Evolutionary conservation across 2,888 invertebrate species (phyloP), one percentile per base, ranked within the genome.

Genomic region (Campoplex capitator): DNA sequence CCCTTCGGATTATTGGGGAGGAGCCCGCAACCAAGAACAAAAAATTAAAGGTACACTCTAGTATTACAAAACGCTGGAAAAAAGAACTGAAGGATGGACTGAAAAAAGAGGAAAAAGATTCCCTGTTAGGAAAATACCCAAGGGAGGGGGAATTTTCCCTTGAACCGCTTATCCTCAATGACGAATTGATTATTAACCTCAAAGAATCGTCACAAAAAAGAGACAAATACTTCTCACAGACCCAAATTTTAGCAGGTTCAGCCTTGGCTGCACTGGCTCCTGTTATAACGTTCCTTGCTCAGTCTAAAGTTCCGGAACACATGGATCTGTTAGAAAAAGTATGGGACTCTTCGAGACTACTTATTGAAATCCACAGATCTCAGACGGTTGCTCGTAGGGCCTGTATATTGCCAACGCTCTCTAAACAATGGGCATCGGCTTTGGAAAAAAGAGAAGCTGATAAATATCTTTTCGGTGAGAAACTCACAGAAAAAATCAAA

Each of bases 391-490:
- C 51, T 1, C 51, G 51, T 51, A 51, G 51, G 48, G 51, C 51
- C 51, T 51, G 51, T 18, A 51, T 51, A 16, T 51, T 51, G 18
- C 51, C 51, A 51, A 18, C 51, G 51, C 18, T 51, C 18, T 51
- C 51, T 51, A 18, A 51, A 51, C 51, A 51, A 51, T 51, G 51
- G 51, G 51, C 51, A 51, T 16, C 18, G 3, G 51, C 51, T 3
- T 51, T 51, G 18, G 51, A 51, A 51, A 51, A 51, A 51, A 18
- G 18, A 51, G 51, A 32, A 13, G 35, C 67, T 38, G 67, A 67
- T 67, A 67, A 67, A 67, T 67, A 38, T 32, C 73, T 73, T 32
- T 56, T 54, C 18, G 73, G 38, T 18, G 73, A 74, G 38, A 74
- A 74, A 74, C 18, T 74, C 35, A 54, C 73, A 1, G 54, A 74